phyloP scores from a whole-genome alignment of 1,140 invertebrate genomes.

The Drosophila insularis region DNA sequence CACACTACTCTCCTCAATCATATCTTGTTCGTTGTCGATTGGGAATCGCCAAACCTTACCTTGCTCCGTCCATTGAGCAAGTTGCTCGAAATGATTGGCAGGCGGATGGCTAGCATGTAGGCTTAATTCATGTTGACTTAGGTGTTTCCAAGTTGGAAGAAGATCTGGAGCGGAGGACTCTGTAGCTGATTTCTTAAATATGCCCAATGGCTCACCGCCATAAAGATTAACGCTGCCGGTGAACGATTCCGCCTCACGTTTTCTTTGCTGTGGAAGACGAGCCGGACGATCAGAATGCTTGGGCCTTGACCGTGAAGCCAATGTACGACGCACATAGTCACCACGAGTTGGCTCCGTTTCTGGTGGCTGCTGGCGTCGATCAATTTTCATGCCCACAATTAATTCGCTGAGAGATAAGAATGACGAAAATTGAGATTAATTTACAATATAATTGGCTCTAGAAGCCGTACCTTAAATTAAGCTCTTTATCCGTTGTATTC shows the following conservation, averaged over 20 bases:
- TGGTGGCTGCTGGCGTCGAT: constrained; percentile 82
- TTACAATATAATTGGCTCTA: not conserved
- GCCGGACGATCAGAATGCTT: constrained; percentile 24
- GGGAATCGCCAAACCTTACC: constrained; percentile 98
- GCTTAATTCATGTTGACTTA: constrained; percentile 87
- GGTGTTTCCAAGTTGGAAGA: constrained; percentile 87
- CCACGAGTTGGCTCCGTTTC: constrained; percentile 77
- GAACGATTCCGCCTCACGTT: constrained; percentile 63
- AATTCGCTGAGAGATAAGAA: constrained; percentile 85
- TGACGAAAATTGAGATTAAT: constrained; percentile 6
- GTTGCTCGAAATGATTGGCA: constrained; percentile 94
- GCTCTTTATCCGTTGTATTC: constrained; percentile 45
- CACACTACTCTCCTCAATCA: constrained; percentile 90
- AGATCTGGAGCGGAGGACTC: constrained; percentile 79
- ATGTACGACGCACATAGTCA: constrained; percentile 70
- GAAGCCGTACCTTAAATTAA: constrained; percentile 65
- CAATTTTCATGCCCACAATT: constrained; percentile 89
- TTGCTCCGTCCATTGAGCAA: constrained; percentile 96
- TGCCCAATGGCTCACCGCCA: constrained; percentile 84
- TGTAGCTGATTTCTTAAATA: constrained; percentile 83
- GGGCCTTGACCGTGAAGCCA: constrained; percentile 48
- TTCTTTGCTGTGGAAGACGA: constrained; percentile 42
- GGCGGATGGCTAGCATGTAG: constrained; percentile 88
- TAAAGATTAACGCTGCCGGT: constrained; percentile 84
- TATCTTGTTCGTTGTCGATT: constrained; percentile 97